A percentile compares a stretch with the other conserved stretches of the same genome.
phyloP scores from a whole-genome alignment of 2,797 vertebrate species.

The Chromobotia macracanthus region DNA sequence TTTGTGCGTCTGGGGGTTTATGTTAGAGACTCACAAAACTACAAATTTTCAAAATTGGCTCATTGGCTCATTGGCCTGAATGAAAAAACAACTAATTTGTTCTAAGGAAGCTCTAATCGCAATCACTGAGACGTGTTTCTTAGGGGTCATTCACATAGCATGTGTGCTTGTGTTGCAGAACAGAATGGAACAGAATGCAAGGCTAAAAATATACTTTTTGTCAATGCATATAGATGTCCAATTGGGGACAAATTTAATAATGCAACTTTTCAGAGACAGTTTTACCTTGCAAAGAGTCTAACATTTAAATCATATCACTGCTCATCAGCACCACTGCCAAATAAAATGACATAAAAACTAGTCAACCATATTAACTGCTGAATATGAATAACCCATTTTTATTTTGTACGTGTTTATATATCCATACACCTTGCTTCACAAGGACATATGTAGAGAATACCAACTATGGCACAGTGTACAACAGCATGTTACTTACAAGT shows the following conservation, averaged over 20 bases:
- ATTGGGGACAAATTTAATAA: too few species aligned
- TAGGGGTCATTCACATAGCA: background rate
- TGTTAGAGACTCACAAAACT: background rate
- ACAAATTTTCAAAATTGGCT: background rate
- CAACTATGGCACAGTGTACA: background rate
- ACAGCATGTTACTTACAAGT: background rate
- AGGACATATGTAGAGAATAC: too few species aligned
- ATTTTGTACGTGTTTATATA: too few species aligned
- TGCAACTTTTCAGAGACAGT: too few species aligned
- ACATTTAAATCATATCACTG: too few species aligned
- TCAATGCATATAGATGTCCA: too few species aligned
- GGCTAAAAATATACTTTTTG: background rate
- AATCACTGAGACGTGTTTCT: background rate
- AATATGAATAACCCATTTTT: too few species aligned
- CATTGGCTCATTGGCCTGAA: background rate
- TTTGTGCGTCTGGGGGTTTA: conserved; percentile 11
- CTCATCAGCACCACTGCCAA: too few species aligned
- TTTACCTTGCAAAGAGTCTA: too few species aligned
- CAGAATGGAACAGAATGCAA: background rate
- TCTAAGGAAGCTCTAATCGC: background rate
- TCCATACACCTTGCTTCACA: too few species aligned
- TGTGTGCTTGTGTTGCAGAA: background rate
- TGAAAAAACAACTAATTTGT: background rate
- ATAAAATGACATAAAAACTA: too few species aligned
- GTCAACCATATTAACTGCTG: too few species aligned